Evolutionary conservation across 2,113 vertebrate genomes (phyloP).

Genomic region (Pterophyllum scalare): DNA sequence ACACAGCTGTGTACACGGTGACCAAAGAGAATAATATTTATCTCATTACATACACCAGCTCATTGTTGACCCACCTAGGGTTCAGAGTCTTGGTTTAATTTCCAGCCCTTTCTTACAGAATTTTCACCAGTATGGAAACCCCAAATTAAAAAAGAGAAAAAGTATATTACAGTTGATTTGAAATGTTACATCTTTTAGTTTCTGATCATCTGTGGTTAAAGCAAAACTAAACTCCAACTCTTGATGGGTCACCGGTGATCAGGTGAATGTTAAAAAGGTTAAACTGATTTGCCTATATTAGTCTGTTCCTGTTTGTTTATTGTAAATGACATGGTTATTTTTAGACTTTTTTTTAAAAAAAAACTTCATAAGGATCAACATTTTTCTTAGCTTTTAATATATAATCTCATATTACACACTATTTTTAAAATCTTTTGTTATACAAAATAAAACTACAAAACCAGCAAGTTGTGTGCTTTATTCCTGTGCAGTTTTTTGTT

Average conservation of each 20-base stretch:
- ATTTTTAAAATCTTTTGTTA: slow-evolving; percentile 36
- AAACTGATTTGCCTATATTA: neutral
- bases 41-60: neutral
- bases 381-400: slow-evolving; percentile 5
- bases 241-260: neutral
- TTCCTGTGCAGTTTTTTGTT: slow-evolving; percentile 11
- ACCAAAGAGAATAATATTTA: neutral
- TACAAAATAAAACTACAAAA: slow-evolving; percentile 54
- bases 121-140: too few species aligned
- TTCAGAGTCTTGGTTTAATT: neutral
- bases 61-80: neutral
- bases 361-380: slow-evolving; percentile 34
- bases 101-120: neutral
- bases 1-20: too few species aligned
- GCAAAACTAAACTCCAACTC: neutral
- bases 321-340: neutral
- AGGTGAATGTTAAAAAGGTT: neutral
- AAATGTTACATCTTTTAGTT: too few species aligned
- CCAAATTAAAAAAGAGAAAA: neutral
- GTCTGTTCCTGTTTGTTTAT: neutral
- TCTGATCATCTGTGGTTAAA: neutral
- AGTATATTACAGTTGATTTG: neutral
- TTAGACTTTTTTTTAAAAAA: neutral
- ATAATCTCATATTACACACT: slow-evolving; percentile 5
- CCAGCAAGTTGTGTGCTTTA: neutral